Percentiles rank a stretch among this genome's conserved stretches.
Evolutionary conservation across 2,797 vertebrate species (phyloP).

Genomic region (Gouania willdenowi): DNA sequence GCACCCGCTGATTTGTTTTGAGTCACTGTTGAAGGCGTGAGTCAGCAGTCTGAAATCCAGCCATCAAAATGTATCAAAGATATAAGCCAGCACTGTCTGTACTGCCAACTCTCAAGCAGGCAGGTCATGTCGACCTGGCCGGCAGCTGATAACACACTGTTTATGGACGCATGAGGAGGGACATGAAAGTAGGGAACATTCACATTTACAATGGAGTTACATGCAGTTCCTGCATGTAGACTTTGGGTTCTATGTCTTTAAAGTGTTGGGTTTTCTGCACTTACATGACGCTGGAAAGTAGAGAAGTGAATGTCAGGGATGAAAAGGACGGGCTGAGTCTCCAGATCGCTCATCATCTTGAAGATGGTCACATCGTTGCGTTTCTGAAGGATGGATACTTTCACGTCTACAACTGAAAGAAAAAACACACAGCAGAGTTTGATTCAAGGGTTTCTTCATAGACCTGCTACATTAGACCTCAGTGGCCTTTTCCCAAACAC

Average conservation of each 20-base stretch:
- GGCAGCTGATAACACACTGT: slow-evolving; percentile 31
- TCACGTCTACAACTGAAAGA: slow-evolving; percentile 82
- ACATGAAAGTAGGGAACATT: no score
- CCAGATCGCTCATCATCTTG: slow-evolving; percentile 87
- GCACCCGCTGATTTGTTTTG: slow-evolving; percentile 8
- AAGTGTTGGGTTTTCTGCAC: slow-evolving; percentile 53
- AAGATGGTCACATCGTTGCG: slow-evolving; percentile 91
- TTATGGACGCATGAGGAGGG: slow-evolving; percentile 28
- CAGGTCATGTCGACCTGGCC: slow-evolving; percentile 58
- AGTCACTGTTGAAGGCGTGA: slow-evolving; percentile 35
- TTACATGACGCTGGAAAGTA: slow-evolving; percentile 91
- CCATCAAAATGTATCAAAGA: slow-evolving; percentile 46
- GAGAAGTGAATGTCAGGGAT: slow-evolving; percentile 95
- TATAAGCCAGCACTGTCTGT: slow-evolving; percentile 51
- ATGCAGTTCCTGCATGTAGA: no score
- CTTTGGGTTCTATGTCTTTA: no score
- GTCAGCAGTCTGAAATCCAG: slow-evolving; percentile 39
- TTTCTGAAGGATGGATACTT: slow-evolving; percentile 88
- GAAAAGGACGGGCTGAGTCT: slow-evolving; percentile 96
- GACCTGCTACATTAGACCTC: no score
- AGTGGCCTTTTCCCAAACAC: no score
- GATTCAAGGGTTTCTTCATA: neutral
- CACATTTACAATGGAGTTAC: no score
- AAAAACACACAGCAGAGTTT: neutral
- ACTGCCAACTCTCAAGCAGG: slow-evolving; percentile 45